These are phyloP conservation scores for Bothrops alternatus DNA, from an alignment of 2,797 vertebrate species.

Conservation along the genomic window DNA sequence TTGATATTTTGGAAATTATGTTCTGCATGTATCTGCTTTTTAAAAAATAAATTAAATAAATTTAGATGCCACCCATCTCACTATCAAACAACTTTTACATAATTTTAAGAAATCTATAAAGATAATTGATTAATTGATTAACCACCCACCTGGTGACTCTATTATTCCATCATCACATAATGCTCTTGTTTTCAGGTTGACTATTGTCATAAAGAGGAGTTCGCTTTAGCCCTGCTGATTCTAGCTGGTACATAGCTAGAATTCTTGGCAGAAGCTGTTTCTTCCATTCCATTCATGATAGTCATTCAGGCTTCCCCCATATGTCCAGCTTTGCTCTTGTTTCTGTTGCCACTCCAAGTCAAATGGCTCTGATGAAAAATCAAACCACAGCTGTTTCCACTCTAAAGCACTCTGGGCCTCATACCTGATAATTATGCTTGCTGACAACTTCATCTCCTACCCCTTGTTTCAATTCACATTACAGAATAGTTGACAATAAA, in stretches of 20 bases:
- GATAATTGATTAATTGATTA: background rate
- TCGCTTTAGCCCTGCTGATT: background rate
- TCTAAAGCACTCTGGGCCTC: slow-evolving; percentile 26
- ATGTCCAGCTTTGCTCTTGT: slow-evolving; percentile 7
- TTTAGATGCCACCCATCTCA: background rate
- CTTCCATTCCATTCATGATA: background rate
- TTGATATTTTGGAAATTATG: background rate
- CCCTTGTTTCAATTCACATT: slow-evolving; percentile 32
- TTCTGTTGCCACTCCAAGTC: slow-evolving; percentile 31
- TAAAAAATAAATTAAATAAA: background rate
- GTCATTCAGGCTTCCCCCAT: background rate
- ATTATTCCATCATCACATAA: background rate
- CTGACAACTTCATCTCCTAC: slow-evolving; percentile 39
- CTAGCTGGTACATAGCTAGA: background rate
- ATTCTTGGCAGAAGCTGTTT: too few relatives aligned
- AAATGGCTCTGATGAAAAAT: slow-evolving; percentile 38
- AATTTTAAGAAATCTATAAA: background rate
- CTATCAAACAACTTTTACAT: background rate
- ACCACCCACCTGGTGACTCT: background rate
- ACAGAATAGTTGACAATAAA: slow-evolving; percentile 21
- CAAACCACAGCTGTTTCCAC: slow-evolving; percentile 53
- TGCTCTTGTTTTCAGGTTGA: background rate
- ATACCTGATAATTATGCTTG: slow-evolving; percentile 32
- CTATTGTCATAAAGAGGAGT: background rate
- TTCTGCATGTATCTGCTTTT: background rate